phyloP scores from a whole-genome alignment of 2,797 vertebrate genomes.

The Enteromius mattozi region DNA sequence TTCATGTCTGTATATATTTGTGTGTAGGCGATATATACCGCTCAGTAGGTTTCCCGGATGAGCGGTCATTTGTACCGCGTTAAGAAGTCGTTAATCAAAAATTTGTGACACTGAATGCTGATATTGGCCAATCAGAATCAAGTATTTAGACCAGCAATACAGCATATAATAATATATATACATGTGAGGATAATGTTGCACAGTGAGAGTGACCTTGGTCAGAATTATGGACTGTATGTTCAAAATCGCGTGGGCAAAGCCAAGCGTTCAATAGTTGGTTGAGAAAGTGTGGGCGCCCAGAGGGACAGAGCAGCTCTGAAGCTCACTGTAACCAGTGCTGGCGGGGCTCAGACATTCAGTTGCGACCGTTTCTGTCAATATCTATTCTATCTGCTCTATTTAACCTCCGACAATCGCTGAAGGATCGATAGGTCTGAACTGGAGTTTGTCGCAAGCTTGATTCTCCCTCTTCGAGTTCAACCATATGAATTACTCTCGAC shows the following conservation, averaged over 20 bases:
- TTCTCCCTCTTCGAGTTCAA: conserved; percentile 36
- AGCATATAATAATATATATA: not conserved
- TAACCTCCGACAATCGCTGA: conserved; percentile 42
- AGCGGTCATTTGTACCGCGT: not conserved
- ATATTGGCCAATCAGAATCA: not conserved
- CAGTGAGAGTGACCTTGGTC: conserved; percentile 44
- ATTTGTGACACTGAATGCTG: not conserved
- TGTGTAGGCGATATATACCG: too few species aligned
- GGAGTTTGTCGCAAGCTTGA: conserved; percentile 37
- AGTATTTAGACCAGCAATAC: not conserved
- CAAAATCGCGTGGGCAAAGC: conserved; percentile 47
- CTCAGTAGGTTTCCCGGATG: not conserved
- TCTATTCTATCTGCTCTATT: conserved; percentile 53
- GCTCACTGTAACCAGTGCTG: conserved; percentile 17
- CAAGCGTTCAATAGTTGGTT: conserved; percentile 50
- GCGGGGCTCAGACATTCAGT: conserved; percentile 13
- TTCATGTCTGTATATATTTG: not conserved
- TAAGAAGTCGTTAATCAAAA: not conserved
- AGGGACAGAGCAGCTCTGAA: conserved; percentile 24
- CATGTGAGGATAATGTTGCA: not conserved
- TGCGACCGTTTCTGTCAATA: conserved; percentile 54
- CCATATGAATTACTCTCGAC: conserved; percentile 65
- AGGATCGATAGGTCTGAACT: conserved; percentile 49
- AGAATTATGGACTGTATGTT: conserved; percentile 28
- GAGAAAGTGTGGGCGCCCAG: conserved; percentile 56